Evolutionary conservation across 2,797 vertebrate genomes (phyloP).

Genomic region (Tinamus major): DNA sequence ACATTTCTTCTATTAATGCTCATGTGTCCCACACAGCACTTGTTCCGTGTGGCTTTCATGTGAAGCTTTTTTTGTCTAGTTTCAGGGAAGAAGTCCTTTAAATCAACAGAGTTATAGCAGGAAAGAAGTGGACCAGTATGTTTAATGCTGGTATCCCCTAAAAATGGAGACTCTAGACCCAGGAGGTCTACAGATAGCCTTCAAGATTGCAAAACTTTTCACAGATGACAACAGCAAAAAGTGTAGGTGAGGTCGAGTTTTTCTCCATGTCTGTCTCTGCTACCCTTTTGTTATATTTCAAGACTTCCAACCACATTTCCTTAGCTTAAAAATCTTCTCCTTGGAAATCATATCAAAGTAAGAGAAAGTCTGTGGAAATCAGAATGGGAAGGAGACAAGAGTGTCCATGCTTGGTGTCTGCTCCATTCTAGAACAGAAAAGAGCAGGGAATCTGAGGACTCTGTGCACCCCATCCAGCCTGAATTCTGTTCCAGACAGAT

Average conservation of each 20-base stretch:
- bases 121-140: not conserved
- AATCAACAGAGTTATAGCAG: not conserved
- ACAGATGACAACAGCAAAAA: not conserved
- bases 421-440: not conserved
- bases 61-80: not conserved
- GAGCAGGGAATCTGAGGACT: not conserved
- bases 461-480: accelerated
- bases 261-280: not conserved
- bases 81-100: not conserved
- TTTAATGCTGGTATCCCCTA: not conserved
- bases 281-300: not conserved
- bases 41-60: not conserved
- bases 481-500: not conserved
- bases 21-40: not conserved
- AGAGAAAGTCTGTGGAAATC: not conserved
- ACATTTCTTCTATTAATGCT: not conserved
- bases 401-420: not conserved
- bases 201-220: not conserved
- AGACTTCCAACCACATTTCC: not conserved
- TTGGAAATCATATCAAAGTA: not conserved
- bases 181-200: not conserved
- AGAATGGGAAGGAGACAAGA: not conserved
- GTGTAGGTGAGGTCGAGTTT: not conserved
- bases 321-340: not conserved
- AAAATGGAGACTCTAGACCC: not conserved